phyloP scores from a whole-genome alignment of 2,113 vertebrate species.

The Leucopsar rothschildi region DNA sequence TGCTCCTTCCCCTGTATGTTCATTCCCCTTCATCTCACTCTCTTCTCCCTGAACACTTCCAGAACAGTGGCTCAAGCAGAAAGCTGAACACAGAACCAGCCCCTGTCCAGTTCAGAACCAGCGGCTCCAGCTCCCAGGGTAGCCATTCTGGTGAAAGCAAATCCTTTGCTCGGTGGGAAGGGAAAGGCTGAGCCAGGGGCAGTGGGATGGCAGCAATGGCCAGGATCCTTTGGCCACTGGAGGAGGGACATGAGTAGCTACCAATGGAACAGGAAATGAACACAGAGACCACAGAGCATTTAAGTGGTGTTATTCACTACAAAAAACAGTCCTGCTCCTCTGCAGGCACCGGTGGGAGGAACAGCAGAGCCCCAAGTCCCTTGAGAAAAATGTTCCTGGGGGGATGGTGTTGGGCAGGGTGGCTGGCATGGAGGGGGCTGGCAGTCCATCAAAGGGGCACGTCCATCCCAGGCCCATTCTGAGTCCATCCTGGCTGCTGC shows the following conservation, averaged over 20 bases:
- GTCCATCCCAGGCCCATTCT: neutral
- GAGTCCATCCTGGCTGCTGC: rapidly evolving
- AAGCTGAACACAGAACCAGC: neutral
- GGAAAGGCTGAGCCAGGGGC: neutral
- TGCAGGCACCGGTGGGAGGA: rapidly evolving
- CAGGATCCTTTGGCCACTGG: neutral
- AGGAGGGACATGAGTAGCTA: rapidly evolving
- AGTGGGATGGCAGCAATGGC: neutral
- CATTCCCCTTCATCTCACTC: rapidly evolving
- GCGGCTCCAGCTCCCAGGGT: rapidly evolving
- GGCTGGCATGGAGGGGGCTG: rapidly evolving
- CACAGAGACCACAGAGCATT: neutral
- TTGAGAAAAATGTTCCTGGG: neutral
- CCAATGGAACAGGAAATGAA: rapidly evolving
- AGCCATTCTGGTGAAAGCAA: neutral
- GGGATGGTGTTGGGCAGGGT: rapidly evolving
- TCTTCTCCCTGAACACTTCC: neutral
- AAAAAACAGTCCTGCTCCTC: neutral
- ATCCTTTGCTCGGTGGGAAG: rapidly evolving
- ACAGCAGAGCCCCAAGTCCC: neutral
- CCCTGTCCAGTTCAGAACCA: neutral
- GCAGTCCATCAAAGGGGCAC: neutral
- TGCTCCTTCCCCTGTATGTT: neutral
- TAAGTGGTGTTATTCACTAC: neutral
- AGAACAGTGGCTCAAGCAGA: neutral